These are phyloP conservation scores for Hydrochoerus hydrochaeris DNA, from an alignment of 2,113 vertebrate species.

Conservation along the genomic window DNA sequence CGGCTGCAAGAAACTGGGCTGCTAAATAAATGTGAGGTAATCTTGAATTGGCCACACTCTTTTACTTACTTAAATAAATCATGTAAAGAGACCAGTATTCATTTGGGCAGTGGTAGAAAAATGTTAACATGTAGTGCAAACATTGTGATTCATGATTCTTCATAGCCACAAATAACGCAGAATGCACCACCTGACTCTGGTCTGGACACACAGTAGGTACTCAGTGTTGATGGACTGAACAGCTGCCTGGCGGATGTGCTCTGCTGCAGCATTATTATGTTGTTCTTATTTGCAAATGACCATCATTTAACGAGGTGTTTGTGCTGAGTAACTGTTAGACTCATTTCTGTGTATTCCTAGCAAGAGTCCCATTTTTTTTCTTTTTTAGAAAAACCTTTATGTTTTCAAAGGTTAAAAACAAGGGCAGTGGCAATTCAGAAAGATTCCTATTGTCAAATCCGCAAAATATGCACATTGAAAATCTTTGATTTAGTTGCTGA, in stretches of 20 bases:
- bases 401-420: conserved; percentile 25
- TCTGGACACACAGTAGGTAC: not conserved
- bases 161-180: not conserved
- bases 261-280: not conserved
- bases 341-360: not conserved
- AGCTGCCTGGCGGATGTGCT: not conserved
- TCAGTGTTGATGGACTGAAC: not conserved
- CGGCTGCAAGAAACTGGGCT: conserved; percentile 90
- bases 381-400: conserved; percentile 7
- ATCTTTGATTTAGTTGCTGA: not conserved
- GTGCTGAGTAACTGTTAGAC: not conserved
- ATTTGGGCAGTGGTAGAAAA: conserved; percentile 52
- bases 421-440: conserved; percentile 24
- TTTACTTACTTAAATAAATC: conserved; percentile 78
- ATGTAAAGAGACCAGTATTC: conserved; percentile 62
- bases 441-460: not conserved
- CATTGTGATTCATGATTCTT: conserved; percentile 42
- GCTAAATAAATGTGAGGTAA: conserved; percentile 90
- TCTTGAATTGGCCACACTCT: conserved; percentile 78
- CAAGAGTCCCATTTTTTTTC: not conserved
- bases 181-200: not conserved
- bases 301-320: not conserved
- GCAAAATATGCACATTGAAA: not conserved
- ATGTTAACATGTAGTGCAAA: conserved; percentile 57
- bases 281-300: not conserved